Conservation (phyloP, 1,140 invertebrate species). For the Chymomyza costata region DNA sequence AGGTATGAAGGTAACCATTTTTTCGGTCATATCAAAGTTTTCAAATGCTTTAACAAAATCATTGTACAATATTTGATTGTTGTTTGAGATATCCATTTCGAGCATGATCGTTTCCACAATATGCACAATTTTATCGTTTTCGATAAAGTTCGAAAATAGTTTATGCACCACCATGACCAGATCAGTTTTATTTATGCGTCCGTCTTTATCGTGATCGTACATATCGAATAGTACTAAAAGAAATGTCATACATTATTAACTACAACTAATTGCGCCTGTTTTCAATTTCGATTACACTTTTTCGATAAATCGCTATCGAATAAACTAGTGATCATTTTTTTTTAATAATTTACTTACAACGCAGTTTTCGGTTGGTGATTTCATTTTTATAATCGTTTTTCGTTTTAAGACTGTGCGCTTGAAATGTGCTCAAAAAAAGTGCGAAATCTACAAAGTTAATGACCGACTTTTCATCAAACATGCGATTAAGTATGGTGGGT, state of each 20-base stretch:
- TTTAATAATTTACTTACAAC: neutral
- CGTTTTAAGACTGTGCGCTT: neutral
- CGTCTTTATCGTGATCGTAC: conserved; percentile 9
- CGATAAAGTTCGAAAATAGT: neutral
- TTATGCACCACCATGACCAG: neutral
- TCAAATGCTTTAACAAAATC: conserved; percentile 1
- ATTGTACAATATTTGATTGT: neutral
- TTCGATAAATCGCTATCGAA: no score
- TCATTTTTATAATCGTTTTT: neutral
- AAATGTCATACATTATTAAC: no score
- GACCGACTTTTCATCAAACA: neutral
- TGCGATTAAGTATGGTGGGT: conserved; percentile 1
- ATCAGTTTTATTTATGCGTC: neutral
- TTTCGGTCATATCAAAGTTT: conserved; percentile 5
- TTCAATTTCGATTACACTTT: no score
- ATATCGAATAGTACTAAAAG: conserved; percentile 4
- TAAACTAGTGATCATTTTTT: neutral
- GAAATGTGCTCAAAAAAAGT: conserved; percentile 3
- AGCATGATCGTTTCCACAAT: conserved; percentile 2
- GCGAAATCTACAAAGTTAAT: conserved; percentile 2
- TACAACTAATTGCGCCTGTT: no score
- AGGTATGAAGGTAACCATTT: neutral
- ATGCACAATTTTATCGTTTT: neutral
- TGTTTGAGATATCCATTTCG: conserved; percentile 2
- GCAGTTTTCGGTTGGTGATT: neutral